A percentile compares a stretch with the other conserved stretches of the same genome.
Evolutionary conservation across 2,888 invertebrate species (phyloP).

Genomic region (Junonia oenone): DNA sequence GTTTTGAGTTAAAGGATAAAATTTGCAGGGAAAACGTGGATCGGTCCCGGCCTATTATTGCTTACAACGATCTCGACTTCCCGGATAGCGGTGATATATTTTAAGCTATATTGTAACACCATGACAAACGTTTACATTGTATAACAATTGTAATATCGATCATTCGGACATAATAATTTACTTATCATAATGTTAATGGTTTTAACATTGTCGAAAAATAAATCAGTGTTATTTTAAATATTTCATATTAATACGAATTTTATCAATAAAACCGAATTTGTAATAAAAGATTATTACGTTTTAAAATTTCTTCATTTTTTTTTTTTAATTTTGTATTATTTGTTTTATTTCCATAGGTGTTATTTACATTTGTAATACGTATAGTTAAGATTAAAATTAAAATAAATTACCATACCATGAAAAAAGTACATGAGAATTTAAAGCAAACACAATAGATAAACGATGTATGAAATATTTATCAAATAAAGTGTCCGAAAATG

Average conservation of each 20-base stretch:
- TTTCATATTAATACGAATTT: background rate
- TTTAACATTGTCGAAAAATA: background rate
- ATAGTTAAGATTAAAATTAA: background rate
- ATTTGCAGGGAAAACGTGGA: slow-evolving; percentile 83
- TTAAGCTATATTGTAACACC: slow-evolving; percentile 55
- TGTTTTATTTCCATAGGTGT: background rate
- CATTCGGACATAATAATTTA: background rate
- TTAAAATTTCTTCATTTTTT: background rate
- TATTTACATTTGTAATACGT: background rate
- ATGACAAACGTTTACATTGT: slow-evolving; percentile 22
- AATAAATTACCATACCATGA: background rate
- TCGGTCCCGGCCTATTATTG: slow-evolving; percentile 88
- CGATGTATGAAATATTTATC: slow-evolving; percentile 6
- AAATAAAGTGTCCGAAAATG: slow-evolving; percentile 27
- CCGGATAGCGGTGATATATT: slow-evolving; percentile 89
- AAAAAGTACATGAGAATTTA: background rate
- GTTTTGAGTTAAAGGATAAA: slow-evolving; percentile 50
- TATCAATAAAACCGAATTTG: background rate
- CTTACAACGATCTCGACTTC: slow-evolving; percentile 95
- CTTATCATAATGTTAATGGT: background rate
- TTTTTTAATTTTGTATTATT: background rate
- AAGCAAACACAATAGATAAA: background rate
- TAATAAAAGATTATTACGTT: background rate
- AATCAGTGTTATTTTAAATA: background rate
- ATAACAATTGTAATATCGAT: background rate